A percentile compares a stretch with the other conserved stretches of the same genome.
Conservation (phyloP, 2,888 invertebrate species). For the Polydrusus cervinus region DNA sequence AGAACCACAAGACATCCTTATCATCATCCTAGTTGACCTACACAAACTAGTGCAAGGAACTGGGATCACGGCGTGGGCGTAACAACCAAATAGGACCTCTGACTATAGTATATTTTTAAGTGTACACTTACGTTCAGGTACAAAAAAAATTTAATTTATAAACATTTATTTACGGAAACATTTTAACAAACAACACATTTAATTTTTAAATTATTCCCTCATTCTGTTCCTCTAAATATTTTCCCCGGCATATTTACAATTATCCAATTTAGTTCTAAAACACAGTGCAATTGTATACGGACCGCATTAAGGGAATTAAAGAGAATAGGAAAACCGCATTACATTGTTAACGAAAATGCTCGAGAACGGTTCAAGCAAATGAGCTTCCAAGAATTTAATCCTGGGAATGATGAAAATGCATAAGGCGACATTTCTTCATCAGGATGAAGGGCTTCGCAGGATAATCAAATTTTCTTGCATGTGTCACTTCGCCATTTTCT, state of each 20-base stretch:
- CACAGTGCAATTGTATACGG: constrained; percentile 30
- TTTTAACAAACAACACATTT: no score
- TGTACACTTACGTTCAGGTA: no score
- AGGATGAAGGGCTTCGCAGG: constrained; percentile 18
- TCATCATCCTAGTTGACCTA: no score
- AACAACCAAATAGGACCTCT: no score
- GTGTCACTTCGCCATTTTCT: constrained; percentile 3
- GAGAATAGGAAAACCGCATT: constrained; percentile 40
- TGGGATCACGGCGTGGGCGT: no score
- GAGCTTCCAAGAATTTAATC: constrained; percentile 49
- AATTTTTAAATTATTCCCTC: not conserved
- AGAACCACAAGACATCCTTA: no score
- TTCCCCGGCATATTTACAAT: constrained; percentile 18
- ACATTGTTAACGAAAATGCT: constrained; percentile 45
- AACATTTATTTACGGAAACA: no score
- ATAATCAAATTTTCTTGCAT: constrained; percentile 27
- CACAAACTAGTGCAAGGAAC: no score
- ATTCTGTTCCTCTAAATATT: constrained; percentile 4
- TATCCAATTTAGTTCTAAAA: constrained; percentile 27
- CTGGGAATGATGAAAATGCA: constrained; percentile 50
- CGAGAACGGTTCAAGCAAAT: constrained; percentile 47
- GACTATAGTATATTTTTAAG: no score
- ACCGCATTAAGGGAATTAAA: constrained; percentile 28
- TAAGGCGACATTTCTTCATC: constrained; percentile 50
- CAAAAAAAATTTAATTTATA: no score